phyloP scores from a whole-genome alignment of 2,797 vertebrate genomes.

The Pangasius larnaudii region DNA sequence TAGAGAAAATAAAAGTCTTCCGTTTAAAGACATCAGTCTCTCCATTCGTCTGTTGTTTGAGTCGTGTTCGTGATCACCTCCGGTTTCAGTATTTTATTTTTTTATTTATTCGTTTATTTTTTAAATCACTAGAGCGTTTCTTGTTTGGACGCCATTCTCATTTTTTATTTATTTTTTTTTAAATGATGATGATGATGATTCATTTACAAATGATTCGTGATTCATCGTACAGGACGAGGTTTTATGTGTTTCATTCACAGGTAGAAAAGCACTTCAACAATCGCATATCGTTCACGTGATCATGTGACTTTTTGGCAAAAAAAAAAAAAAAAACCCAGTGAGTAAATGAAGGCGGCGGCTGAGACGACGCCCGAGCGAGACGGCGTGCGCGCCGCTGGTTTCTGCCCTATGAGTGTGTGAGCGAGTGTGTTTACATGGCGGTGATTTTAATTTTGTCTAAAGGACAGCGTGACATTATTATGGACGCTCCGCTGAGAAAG shows the following conservation, averaged over 20 bases:
- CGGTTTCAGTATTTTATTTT: no score
- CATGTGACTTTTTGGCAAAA: background rate
- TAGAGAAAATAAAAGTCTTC: background rate
- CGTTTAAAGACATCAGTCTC: no score
- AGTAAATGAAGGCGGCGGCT: background rate
- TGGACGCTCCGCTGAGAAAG: background rate
- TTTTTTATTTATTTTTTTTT: no score
- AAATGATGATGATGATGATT: background rate
- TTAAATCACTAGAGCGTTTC: background rate
- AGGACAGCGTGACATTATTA: slow-evolving; percentile 40
- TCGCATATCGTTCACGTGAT: background rate
- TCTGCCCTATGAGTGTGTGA: background rate
- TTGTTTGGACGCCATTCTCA: background rate
- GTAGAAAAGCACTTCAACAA: background rate
- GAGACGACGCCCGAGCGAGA: background rate
- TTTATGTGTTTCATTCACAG: background rate
- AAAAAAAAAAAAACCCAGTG: background rate
- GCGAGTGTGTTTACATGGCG: background rate
- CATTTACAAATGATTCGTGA: background rate
- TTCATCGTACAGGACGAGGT: background rate
- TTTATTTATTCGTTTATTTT: no score
- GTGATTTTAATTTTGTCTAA: slow-evolving; percentile 38
- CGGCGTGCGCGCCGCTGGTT: background rate
- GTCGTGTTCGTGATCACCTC: background rate
- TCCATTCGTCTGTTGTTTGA: background rate